Base-by-base conservation (phyloP, 2,888 invertebrate species). In the Platycheirus rosarum region DNA sequence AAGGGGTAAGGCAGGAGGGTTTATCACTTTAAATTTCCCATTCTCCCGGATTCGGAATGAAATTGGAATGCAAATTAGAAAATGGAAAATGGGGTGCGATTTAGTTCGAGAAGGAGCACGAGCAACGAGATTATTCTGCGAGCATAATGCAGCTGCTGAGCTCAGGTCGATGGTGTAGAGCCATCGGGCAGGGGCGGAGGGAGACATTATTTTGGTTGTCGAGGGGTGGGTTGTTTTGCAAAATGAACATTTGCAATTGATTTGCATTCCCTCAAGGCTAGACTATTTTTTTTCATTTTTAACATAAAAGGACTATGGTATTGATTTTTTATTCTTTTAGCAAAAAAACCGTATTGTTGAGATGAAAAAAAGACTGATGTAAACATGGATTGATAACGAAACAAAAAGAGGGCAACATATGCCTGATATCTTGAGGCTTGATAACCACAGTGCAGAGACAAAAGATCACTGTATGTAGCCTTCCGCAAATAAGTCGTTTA, bases 11-110 rank as follows among this genome's bases (percentile, higher is more conserved):
- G 18, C 16, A 2, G 8, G 7, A 20, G 42, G 42, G 40, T 14
- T 57, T 70, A 70, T 51, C 70, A 37, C 35, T 70, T 53, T 55
- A 69, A 68, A 51, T 37, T 29, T 40, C 69, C 18, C 46, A 32
- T 48, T 49, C 32, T 26, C 57, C 23, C 57, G 35, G n/a, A n/a
- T n/a, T 51, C 46, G 42, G 20, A 78, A 73, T 60, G 53, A 20
- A 78, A 73, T 73, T 78, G 46, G 62, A 73, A 78, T 78, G 73
- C 78, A 73, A 78, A 78, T 78, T 73, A 55, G 73, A 66, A 44
- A 55, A 40, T 46, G 37, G 35, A 32, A 53, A 60, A 60, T 44
- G 60, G 63, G 69, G 69, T 55, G 76, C n/a, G n/a, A n/a, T n/a
- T n/a, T n/a, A 32, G 16, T 42, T 68, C 14, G 60, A 16, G 9